phyloP scores from a whole-genome alignment of 2,797 vertebrate genomes.

The Sebastes itinus region DNA sequence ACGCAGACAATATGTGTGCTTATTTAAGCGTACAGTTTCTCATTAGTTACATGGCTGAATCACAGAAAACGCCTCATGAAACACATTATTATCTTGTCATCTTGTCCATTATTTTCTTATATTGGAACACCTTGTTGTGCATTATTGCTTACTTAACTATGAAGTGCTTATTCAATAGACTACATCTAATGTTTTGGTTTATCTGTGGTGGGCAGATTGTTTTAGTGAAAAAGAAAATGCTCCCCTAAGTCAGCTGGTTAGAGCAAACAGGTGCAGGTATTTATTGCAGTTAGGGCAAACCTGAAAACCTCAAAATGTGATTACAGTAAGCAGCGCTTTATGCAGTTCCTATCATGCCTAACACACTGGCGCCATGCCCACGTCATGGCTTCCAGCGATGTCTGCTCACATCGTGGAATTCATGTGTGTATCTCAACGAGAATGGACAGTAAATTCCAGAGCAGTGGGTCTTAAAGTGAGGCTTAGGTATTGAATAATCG shows the following conservation, averaged over 20 bases:
- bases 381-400: neutral
- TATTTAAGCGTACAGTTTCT: neutral
- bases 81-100: neutral
- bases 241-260: neutral
- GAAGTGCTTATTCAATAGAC: neutral
- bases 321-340: slow-evolving; percentile 16
- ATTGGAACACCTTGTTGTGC: neutral
- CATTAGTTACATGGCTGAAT: neutral
- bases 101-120: neutral
- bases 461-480: slow-evolving; percentile 4
- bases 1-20: neutral
- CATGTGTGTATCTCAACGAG: neutral
- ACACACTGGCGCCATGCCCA: slow-evolving; percentile 1
- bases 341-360: neutral
- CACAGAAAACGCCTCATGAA: neutral
- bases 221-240: neutral
- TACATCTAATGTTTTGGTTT: neutral
- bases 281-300: neutral
- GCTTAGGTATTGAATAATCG: neutral
- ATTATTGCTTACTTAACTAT: neutral
- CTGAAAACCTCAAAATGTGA: slow-evolving; percentile 30
- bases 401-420: slow-evolving; percentile 1
- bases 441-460: slow-evolving; percentile 13
- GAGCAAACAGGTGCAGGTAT: slow-evolving; percentile 14
- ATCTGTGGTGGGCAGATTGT: neutral